These are phyloP conservation scores for Rhinoderma darwinii DNA, from an alignment of 2,113 vertebrate species.

Conservation along the genomic window DNA sequence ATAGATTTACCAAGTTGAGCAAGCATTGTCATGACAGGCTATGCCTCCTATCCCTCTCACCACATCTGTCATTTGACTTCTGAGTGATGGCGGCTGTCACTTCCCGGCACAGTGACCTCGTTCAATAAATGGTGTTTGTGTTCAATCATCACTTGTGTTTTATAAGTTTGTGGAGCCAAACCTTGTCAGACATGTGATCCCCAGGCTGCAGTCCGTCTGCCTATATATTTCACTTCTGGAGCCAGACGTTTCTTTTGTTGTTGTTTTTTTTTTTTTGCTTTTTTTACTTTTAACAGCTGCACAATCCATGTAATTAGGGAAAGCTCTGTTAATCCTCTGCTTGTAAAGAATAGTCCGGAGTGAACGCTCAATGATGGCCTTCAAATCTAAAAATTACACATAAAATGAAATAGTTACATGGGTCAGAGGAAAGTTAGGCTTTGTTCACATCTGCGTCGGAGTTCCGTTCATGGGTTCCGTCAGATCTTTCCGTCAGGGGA, in stretches of 20 bases:
- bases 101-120: constrained; percentile 61
- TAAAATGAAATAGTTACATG: constrained; percentile 71
- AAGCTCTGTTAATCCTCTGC: constrained; percentile 69
- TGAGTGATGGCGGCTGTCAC: constrained; percentile 70
- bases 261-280: neutral
- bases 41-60: neutral
- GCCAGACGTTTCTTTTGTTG: constrained; percentile 64
- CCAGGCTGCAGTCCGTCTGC: constrained; percentile 77
- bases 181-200: constrained; percentile 78
- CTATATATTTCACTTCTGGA: constrained; percentile 75
- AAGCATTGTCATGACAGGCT: neutral
- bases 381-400: constrained; percentile 70
- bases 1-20: neutral
- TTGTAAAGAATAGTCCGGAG: constrained; percentile 65
- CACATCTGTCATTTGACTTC: constrained; percentile 62
- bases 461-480: too few species aligned
- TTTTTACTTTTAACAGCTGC: constrained; percentile 63
- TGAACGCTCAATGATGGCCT: constrained; percentile 67
- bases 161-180: constrained; percentile 78
- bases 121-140: constrained; percentile 70
- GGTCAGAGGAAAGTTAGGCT: constrained; percentile 80
- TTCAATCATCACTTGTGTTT: constrained; percentile 80
- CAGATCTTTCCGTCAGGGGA: too few species aligned
- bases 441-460: too few species aligned
- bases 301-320: constrained; percentile 70